Conservation (phyloP, 2,888 invertebrate genomes). For the Linyphia triangularis region DNA sequence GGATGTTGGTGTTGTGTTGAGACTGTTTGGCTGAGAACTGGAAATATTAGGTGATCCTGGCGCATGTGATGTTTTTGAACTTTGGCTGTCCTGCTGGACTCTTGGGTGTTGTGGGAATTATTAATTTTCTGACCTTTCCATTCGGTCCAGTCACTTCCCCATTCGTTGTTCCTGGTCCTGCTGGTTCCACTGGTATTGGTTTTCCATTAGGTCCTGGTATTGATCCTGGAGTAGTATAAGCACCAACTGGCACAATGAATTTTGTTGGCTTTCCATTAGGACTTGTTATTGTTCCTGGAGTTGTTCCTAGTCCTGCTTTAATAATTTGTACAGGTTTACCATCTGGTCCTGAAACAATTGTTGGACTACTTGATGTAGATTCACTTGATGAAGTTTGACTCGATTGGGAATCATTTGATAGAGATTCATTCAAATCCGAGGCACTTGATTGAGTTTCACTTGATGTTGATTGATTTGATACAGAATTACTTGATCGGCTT, state of each 20-base stretch:
- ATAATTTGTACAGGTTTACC: constrained; percentile 5
- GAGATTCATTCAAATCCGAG: too few relatives aligned
- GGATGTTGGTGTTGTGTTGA: too few relatives aligned
- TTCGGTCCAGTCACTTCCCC: constrained; percentile 1
- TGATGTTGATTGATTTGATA: too few relatives aligned
- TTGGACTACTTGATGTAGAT: background rate
- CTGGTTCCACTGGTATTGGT: constrained; percentile 21
- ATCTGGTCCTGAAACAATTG: background rate
- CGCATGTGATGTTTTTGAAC: too few relatives aligned
- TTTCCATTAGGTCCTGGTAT: constrained; percentile 34
- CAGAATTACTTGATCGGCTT: too few relatives aligned
- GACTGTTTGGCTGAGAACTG: too few relatives aligned
- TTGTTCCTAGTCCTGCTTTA: constrained; percentile 1
- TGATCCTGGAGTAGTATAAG: constrained; percentile 21
- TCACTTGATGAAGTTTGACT: background rate
- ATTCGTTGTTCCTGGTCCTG: constrained; percentile 24
- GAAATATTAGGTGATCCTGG: too few relatives aligned
- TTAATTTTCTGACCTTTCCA: background rate
- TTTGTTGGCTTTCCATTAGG: constrained; percentile 8
- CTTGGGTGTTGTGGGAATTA: background rate
- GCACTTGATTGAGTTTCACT: too few relatives aligned
- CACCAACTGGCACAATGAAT: background rate
- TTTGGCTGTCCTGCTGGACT: background rate
- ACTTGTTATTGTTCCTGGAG: constrained; percentile 8
- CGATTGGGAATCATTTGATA: too few relatives aligned